Conservation (phyloP, 92 coral and sea anemone species). For the Diadumene lineata region DNA sequence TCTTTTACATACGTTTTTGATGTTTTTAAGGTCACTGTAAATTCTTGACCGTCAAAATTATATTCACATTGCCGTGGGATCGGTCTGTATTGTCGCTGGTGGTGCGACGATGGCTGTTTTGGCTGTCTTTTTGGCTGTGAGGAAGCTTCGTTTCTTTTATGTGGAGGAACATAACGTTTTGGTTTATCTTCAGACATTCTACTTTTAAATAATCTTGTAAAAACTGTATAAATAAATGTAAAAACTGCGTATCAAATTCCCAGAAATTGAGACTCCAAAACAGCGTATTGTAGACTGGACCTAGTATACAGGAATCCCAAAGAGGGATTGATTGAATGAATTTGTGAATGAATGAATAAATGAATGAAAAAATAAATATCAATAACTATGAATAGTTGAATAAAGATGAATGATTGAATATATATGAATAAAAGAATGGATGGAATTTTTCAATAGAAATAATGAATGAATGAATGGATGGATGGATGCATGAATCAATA, state of each 20-base stretch:
- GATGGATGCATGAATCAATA: no score
- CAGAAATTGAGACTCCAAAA: neutral
- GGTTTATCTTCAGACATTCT: neutral
- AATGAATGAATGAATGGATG: no score
- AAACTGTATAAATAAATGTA: no score
- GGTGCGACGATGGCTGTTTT: neutral
- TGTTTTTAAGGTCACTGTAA: constrained; percentile 56
- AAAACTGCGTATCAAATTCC: neutral
- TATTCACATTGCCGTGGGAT: neutral
- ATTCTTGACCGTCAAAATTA: constrained; percentile 2
- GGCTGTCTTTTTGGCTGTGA: neutral
- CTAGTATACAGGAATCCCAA: constrained; percentile 7
- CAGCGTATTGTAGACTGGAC: neutral
- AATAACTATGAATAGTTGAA: no score
- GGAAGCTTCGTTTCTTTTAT: constrained; percentile 21
- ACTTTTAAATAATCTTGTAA: no score
- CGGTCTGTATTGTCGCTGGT: neutral
- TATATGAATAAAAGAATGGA: no score
- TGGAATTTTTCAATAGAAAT: no score
- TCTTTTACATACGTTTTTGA: neutral
- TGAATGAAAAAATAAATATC: no score
- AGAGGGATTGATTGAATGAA: no score
- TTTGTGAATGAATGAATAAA: no score
- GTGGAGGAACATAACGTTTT: constrained; percentile 61
- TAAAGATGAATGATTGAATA: no score